These are phyloP conservation scores for Icerya purchasi DNA, from an alignment of 2,888 invertebrate species.

Conservation along the genomic window DNA sequence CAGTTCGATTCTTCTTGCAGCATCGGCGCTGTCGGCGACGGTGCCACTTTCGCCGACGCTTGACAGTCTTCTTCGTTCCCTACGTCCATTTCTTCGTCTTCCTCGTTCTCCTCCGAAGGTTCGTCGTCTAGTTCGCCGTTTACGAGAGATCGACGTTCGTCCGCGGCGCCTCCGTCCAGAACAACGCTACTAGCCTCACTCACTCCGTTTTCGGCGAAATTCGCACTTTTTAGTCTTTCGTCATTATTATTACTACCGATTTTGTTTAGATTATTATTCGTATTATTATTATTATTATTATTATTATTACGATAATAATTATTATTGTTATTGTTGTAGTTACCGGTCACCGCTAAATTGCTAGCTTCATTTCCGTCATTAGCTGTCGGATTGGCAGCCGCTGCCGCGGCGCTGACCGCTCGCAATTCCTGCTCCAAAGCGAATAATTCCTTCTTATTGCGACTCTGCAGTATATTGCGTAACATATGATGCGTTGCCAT, in stretches of 20 bases:
- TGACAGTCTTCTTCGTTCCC: background rate
- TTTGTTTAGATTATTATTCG: slow-evolving; percentile 6
- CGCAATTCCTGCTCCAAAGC: slow-evolving; percentile 45
- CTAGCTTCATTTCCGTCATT: slow-evolving; percentile 23
- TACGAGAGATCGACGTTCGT: slow-evolving; percentile 5
- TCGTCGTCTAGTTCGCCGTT: slow-evolving; percentile 17
- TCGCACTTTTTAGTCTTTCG: slow-evolving; percentile 12
- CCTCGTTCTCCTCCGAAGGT: slow-evolving; percentile 2
- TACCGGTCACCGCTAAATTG: background rate
- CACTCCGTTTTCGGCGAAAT: slow-evolving; percentile 17
- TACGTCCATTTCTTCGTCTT: background rate
- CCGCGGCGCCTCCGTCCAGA: slow-evolving; percentile 2
- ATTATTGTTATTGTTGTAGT: background rate
- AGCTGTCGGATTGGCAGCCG: slow-evolving; percentile 27
- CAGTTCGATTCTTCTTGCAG: too few relatives aligned
- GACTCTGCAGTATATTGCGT: slow-evolving; percentile 66
- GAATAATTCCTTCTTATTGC: slow-evolving; percentile 63
- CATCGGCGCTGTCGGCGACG: too few relatives aligned
- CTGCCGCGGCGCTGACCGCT: slow-evolving; percentile 29
- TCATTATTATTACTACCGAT: slow-evolving; percentile 11
- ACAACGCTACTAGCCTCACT: slow-evolving; percentile 10
- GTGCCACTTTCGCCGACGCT: slow-evolving; percentile 2
- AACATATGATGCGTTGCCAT: slow-evolving; percentile 48
- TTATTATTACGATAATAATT: background rate
- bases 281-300: background rate